Evolutionary conservation across 2,888 invertebrate species (phyloP).

Genomic region (Iselma pallidipennis): DNA sequence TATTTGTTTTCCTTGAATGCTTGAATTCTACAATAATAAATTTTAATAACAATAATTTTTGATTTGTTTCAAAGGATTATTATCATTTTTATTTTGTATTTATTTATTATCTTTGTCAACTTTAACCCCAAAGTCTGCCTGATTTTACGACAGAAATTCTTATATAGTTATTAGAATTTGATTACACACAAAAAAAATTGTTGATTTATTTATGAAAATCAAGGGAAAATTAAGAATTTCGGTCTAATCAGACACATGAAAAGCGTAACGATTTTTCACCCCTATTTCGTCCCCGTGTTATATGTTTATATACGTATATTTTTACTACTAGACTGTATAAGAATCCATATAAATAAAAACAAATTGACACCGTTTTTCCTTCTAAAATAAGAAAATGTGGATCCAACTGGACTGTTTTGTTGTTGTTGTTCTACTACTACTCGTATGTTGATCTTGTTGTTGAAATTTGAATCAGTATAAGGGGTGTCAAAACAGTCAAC

Average conservation of each 20-base stretch:
- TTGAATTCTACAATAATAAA: too few relatives aligned
- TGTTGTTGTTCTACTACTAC: too few relatives aligned
- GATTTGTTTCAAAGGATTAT: background rate
- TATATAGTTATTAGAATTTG: background rate
- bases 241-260: too few relatives aligned
- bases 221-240: too few relatives aligned
- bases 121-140: background rate
- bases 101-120: background rate
- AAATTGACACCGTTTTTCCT: background rate
- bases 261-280: too few relatives aligned
- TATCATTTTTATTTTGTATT: background rate
- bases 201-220: too few relatives aligned
- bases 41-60: too few relatives aligned
- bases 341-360: background rate
- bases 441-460: background rate
- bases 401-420: background rate
- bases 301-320: too few relatives aligned
- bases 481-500: background rate
- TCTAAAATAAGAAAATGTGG: background rate
- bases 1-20: too few relatives aligned
- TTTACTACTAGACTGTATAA: too few relatives aligned
- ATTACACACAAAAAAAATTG: too few relatives aligned
- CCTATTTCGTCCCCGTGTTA: too few relatives aligned
- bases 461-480: constrained; percentile 2
- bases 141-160: background rate